Conservation (phyloP, 2,797 vertebrate genomes). For the Eulemur coronatus region DNA sequence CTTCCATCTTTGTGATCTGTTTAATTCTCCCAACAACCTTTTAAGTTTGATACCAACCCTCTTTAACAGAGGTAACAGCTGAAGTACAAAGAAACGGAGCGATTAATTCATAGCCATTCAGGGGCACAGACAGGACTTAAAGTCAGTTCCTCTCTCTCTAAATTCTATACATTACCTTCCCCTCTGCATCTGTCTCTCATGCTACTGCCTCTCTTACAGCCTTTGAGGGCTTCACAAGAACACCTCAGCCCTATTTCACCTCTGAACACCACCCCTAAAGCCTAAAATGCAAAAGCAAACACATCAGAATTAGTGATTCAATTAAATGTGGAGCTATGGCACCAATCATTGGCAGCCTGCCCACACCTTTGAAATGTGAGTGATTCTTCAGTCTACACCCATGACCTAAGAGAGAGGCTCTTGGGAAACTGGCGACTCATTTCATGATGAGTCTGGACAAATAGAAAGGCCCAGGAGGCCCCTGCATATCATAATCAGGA, state of each 20-base stretch:
- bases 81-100: background rate
- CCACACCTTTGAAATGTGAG: slow-evolving; percentile 71
- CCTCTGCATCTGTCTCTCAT: background rate
- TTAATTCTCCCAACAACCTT: background rate
- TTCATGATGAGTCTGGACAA: slow-evolving; percentile 78
- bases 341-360: slow-evolving; percentile 69
- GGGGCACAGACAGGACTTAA: background rate
- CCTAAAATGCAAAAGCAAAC: slow-evolving; percentile 47
- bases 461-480: slow-evolving; percentile 74
- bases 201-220: background rate
- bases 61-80: background rate
- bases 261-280: background rate
- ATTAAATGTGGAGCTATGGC: slow-evolving; percentile 58
- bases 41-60: background rate
- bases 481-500: slow-evolving; percentile 79
- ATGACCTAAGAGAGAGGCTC: slow-evolving; percentile 77
- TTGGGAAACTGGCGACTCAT: slow-evolving; percentile 79
- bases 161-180: background rate
- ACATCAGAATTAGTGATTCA: slow-evolving; percentile 67
- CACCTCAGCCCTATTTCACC: background rate
- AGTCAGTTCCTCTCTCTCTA: background rate
- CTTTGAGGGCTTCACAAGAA: background rate
- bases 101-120: background rate
- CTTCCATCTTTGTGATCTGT: background rate
- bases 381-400: slow-evolving; percentile 74